Base-by-base conservation (phyloP, 2,888 invertebrate species). In the Hylaea fasciaria region DNA sequence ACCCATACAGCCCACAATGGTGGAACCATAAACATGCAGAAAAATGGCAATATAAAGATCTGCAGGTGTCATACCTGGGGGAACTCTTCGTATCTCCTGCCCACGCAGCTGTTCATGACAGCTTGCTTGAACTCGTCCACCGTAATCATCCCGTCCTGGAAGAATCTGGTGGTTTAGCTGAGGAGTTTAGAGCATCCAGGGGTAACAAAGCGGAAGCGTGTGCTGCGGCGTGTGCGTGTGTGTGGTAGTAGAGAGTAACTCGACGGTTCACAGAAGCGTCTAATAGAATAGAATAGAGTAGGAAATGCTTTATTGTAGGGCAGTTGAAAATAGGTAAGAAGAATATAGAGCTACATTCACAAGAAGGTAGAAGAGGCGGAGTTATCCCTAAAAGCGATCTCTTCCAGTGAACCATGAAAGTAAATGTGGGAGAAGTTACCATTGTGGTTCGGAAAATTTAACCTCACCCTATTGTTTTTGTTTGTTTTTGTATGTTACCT, bases 41-140 rank as follows among this genome's bases (percentile, higher is more conserved):
- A 35, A 35, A 11, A n/a, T n/a, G n/a, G n/a, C n/a, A n/a, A n/a
- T n/a, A n/a, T 7, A 14, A 40, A n/a, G n/a, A 13, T 0, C n/a
- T 13, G 12, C 2, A 13, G n/a, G n/a, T 1, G 9, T 40, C 13
- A 7, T 13, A 40, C 60, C 55, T 60, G 60, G 17, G 97, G 97
- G 78, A 97, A 96, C 62, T 96, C 96, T 11, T 94, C 94, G 78
- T 96, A 97, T 65, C 94, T 93, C 74, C 95, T 94, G 4, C 96
- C 96, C 17, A 96, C 93, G 78, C 97, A 97, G 70, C 95, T 96
- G 81, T 95, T 95, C 83, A 96, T 95, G 0, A 97, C 96, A 0
- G 96, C 97, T 73, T 82, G 83, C 81, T 96, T 96, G 88, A 97
- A 97, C 81, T 97, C 97, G 0, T 96, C 96, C 57, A 95, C 95